These are phyloP conservation scores for Neomonachus schauinslandi DNA, from an alignment of 2,113 vertebrate species.

Conservation along the genomic window DNA sequence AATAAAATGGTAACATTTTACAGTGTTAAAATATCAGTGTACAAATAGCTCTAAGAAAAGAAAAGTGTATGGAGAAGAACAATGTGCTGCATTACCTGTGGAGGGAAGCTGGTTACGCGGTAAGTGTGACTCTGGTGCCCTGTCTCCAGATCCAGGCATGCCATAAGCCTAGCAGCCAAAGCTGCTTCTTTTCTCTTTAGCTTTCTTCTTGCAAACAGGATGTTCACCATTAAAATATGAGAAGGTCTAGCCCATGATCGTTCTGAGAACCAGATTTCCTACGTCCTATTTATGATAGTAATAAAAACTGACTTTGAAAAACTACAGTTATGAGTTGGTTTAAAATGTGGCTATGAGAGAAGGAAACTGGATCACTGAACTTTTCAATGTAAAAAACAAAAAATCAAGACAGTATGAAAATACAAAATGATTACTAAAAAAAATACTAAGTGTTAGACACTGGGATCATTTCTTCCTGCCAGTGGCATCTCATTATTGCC, in stretches of 20 bases:
- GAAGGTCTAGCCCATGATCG: neutral
- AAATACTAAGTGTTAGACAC: neutral
- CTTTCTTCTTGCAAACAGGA: neutral
- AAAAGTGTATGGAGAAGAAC: neutral
- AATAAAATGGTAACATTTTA: slow-evolving; percentile 52
- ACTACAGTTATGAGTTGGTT: neutral
- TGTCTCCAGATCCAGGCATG: neutral
- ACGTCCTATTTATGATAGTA: neutral
- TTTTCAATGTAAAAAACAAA: neutral
- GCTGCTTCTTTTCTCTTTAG: neutral
- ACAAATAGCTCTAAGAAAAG: slow-evolving; percentile 10
- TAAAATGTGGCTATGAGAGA: neutral
- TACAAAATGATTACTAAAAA: neutral
- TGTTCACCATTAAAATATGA: neutral
- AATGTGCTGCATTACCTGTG: neutral
- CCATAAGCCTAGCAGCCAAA: neutral
- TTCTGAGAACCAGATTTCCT: neutral
- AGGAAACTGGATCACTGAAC: neutral
- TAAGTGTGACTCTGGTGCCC: rapidly evolving
- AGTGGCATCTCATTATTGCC: neutral
- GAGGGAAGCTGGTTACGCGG: neutral
- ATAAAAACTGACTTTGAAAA: neutral
- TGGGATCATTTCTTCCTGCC: neutral
- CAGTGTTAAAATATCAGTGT: slow-evolving; percentile 28
- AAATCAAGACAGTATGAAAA: neutral